These are phyloP conservation scores for Flabesymbios commensalis DNA, from an alignment of 2,888 invertebrate species.

Conservation along the genomic window DNA sequence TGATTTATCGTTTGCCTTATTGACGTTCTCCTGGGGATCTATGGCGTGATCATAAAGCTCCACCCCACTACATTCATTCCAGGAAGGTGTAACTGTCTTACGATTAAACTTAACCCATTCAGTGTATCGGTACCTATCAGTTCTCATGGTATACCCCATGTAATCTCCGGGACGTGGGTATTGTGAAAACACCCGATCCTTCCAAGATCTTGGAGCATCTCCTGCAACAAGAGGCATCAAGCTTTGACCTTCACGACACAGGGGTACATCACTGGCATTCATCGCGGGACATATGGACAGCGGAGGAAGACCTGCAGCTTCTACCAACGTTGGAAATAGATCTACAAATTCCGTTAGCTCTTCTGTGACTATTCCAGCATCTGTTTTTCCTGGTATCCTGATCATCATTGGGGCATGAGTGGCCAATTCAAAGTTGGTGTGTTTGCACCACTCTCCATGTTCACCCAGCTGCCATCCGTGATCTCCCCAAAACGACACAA, in stretches of 20 bases:
- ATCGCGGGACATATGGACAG: conserved; percentile 11
- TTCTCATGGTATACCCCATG: conserved; percentile 42
- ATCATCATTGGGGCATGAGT: conserved; percentile 24
- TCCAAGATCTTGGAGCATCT: conserved; percentile 12
- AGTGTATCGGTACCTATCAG: conserved; percentile 36
- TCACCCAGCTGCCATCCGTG: conserved; percentile 37
- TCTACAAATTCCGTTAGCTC: conserved; percentile 21
- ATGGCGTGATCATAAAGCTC: conserved; percentile 5
- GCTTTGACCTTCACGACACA: conserved; percentile 40
- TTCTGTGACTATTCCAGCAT: not conserved
- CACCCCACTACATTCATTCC: not conserved
- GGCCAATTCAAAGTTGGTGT: conserved; percentile 22
- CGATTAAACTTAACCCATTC: conserved; percentile 27
- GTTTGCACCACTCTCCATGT: conserved; percentile 26
- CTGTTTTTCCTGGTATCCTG: conserved; percentile 13
- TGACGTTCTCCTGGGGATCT: not conserved
- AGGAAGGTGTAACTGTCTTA: not conserved
- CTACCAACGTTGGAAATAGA: conserved; percentile 23
- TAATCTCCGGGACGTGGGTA: conserved; percentile 31
- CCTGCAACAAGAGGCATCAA: conserved; percentile 32
- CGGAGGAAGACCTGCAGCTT: conserved; percentile 14
- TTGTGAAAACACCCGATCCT: conserved; percentile 25
- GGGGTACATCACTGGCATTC: conserved; percentile 12
- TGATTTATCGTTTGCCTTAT: too few relatives aligned
- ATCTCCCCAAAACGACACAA: conserved; percentile 38